Evolutionary conservation across 2,797 vertebrate species (phyloP), one percentile per base, ranked within the genome.

Genomic region (Phrynocephalus guinanensis): DNA sequence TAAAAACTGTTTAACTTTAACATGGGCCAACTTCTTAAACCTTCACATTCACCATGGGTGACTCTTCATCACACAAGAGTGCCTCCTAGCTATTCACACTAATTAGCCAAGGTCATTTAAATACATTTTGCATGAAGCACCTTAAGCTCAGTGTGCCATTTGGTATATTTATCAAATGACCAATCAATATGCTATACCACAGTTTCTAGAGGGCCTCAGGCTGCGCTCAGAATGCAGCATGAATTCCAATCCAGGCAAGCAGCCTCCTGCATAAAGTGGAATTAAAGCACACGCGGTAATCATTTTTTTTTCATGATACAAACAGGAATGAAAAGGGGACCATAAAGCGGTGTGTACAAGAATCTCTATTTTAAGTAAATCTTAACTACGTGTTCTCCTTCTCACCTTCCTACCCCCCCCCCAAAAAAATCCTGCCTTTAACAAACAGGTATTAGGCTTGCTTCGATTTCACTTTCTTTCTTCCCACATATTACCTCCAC

Each of bases 81-180:
- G 92, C 94, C 96, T 96, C 87, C 86, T 87, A 96, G 92, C 90
- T 89, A 94, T 91, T 95, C 95, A 93, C 44, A 60, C 88, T 96
- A 96, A 97, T 97, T 97, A 96, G 90, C 92, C 94, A 95, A 96
- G 96, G 96, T 96, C 94, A 95, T 96, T 97, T 96, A 95, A 96
- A 96, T 96, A 95, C 94, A 96, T 97, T 96, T 96, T 97, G 92
- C 93, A 96, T 95, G 93, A 96, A 96, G 91, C 92, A 95, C 95
- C 95, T 96, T 94, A 94, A 96, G 95, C 88, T 94, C 91, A 82
- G 91, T 91, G 90, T 95, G 94, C 94, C 94, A 93, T 96, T 96
- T 95, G 95, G 93, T 95, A 87, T 96, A 96, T 96, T 97, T 97
- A 97, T 97, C 95, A 97, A 96, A 96, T 97, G 95, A 93, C 94